Evolutionary conservation across 2,888 invertebrate genomes (phyloP), one percentile per base, ranked within the genome.

Genomic region (Hemistola chrysoprasaria): DNA sequence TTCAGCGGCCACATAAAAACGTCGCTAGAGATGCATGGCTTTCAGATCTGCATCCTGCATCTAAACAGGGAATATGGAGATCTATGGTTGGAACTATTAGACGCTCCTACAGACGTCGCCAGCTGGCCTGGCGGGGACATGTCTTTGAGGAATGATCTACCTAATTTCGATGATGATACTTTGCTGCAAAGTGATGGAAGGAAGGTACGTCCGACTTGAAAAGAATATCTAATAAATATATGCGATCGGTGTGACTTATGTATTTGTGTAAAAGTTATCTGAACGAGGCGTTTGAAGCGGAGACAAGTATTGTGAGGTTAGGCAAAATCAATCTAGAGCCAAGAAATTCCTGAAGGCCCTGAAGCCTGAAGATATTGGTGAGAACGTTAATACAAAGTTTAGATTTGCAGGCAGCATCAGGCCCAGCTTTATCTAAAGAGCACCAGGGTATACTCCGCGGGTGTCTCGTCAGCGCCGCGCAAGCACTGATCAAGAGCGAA

Each of bases 11-110:
- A 81, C 51, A 84, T 93, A 47, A 92, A 95, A 80, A 94, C 95
- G 0, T 95, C 95, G 0, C 71, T 96, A 28, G 93, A 95, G 62
- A 94, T 94, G 91, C 91, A 92, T 36, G 96, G 96, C 4, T 88
- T 95, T 56, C 94, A 95, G 52, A 86, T 97, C 11, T 93, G 95
- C 7, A 55, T 97, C 8, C 61, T 95, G 6, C 91, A 91, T 52
- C 64, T 93, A 6, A 79, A 77, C 6, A 73, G 89, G 37, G 62
- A 71, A 1, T 56, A 79, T 20, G 79, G 85, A 9, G 74, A 75
- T 1, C 47, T 80, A 0, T 91, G 93, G 75, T 47, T 93, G 41
- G 62, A 78, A 3, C 85, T 90, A 27, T 75, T 94, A 10, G 93
- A 94, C 60, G 83, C 79, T 2, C 76, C 84, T 6, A 92, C 93